phyloP scores from a whole-genome alignment of 2,888 invertebrate genomes.

The Apotomis capreana region DNA sequence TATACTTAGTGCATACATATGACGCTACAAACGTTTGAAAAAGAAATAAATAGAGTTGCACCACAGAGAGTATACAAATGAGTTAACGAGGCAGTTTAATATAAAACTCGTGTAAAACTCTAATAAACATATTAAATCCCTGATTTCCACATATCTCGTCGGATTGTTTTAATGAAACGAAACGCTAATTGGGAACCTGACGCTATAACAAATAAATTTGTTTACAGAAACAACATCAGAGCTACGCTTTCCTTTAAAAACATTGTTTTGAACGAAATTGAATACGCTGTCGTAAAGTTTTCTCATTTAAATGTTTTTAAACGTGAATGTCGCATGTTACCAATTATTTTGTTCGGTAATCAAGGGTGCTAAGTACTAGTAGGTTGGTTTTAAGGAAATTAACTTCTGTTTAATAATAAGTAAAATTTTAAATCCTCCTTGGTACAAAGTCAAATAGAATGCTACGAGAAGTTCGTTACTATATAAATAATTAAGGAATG shows the following conservation, averaged over 20 bases:
- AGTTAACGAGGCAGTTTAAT: too few species aligned
- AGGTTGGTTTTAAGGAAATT: neutral
- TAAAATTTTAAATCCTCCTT: too few species aligned
- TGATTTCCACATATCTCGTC: neutral
- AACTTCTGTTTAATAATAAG: too few species aligned
- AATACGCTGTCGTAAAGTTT: conserved; percentile 6
- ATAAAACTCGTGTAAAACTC: too few species aligned
- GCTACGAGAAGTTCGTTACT: too few species aligned
- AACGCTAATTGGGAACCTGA: conserved; percentile 30
- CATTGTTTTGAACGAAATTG: conserved; percentile 13
- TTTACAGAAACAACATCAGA: conserved; percentile 15
- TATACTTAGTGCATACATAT: too few species aligned
- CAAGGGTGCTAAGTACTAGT: conserved; percentile 16
- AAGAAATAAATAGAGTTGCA: too few species aligned
- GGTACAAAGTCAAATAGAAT: too few species aligned
- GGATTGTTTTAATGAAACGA: conserved; percentile 7
- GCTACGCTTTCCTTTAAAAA: conserved; percentile 7
- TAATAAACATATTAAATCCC: too few species aligned
- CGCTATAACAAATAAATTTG: conserved; percentile 19
- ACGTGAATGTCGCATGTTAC: neutral
- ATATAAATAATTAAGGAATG: too few species aligned
- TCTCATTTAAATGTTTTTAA: conserved; percentile 14
- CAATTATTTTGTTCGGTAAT: conserved; percentile 7
- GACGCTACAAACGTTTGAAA: too few species aligned
- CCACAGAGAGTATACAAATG: too few species aligned